Evolutionary conservation across 2,888 invertebrate species (phyloP).

Genomic region (Idaea dimidiata): DNA sequence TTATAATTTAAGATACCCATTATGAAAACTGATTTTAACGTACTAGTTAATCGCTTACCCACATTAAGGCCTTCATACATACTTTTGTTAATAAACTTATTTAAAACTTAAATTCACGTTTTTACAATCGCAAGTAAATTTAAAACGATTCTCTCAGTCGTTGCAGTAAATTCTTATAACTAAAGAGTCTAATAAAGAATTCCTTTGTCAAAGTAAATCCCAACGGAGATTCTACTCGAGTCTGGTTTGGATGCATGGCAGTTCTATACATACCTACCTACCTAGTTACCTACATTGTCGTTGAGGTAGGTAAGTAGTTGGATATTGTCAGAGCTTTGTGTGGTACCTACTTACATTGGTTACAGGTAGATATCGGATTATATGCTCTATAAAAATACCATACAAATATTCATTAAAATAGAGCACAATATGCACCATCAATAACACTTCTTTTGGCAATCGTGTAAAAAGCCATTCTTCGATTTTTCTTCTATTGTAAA

Average conservation of each 20-base stretch:
- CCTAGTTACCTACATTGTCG: too few species aligned
- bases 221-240: slow-evolving; percentile 8
- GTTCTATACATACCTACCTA: not conserved
- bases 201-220: slow-evolving; percentile 12
- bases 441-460: too few species aligned
- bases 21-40: not conserved
- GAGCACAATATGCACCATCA: too few species aligned
- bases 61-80: too few species aligned
- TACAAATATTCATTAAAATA: too few species aligned
- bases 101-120: too few species aligned
- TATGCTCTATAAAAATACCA: too few species aligned
- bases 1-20: not conserved
- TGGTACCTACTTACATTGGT: too few species aligned
- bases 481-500: too few species aligned
- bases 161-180: not conserved
- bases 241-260: not conserved
- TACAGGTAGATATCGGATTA: too few species aligned
- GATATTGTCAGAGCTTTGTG: not conserved
- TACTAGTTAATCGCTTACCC: not conserved
- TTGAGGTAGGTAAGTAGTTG: not conserved
- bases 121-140: not conserved
- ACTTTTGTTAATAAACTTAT: too few species aligned
- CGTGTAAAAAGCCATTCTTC: too few species aligned
- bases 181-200: slow-evolving; percentile 11
- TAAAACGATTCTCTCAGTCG: not conserved